Evolutionary conservation across 2,888 invertebrate genomes (phyloP).

Genomic region (Anthoptus insignis): DNA sequence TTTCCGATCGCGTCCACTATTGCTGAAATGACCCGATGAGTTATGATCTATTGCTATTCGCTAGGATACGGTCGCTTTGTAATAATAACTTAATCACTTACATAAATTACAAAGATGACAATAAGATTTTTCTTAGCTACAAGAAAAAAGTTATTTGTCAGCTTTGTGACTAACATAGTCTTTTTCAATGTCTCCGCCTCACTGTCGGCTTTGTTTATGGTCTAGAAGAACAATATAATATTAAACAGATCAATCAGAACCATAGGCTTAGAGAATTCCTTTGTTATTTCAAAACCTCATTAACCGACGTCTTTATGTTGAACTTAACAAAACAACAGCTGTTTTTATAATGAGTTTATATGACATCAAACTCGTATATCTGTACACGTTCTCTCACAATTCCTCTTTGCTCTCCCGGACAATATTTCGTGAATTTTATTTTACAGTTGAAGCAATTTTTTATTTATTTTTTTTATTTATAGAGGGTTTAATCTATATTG

Average conservation of each 20-base stretch:
- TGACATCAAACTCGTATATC: too few relatives aligned
- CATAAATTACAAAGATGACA: slow-evolving; percentile 15
- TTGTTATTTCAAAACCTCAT: slow-evolving; percentile 1
- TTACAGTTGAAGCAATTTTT: too few relatives aligned
- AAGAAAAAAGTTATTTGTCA: slow-evolving; percentile 19
- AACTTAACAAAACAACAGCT: background rate
- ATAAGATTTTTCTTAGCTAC: slow-evolving; percentile 14
- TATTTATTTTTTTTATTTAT: too few relatives aligned
- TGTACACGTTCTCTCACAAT: too few relatives aligned
- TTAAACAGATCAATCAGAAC: slow-evolving; percentile 4
- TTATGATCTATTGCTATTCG: too few relatives aligned
- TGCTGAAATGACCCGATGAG: too few relatives aligned
- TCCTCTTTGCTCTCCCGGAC: too few relatives aligned
- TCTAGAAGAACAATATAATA: background rate
- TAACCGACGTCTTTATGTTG: background rate
- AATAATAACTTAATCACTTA: too few relatives aligned
- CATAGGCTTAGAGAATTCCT: background rate
- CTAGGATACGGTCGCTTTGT: too few relatives aligned
- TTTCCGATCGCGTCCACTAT: too few relatives aligned
- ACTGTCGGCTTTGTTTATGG: background rate
- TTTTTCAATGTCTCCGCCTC: background rate
- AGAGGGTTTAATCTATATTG: too few relatives aligned
- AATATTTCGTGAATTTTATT: too few relatives aligned
- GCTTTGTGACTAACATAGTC: slow-evolving; percentile 24
- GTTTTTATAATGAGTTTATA: background rate